Percentiles rank a stretch among this genome's conserved stretches.
These are phyloP conservation scores for Leiothrix lutea DNA, from an alignment of 2,113 vertebrate species.

Conservation along the genomic window DNA sequence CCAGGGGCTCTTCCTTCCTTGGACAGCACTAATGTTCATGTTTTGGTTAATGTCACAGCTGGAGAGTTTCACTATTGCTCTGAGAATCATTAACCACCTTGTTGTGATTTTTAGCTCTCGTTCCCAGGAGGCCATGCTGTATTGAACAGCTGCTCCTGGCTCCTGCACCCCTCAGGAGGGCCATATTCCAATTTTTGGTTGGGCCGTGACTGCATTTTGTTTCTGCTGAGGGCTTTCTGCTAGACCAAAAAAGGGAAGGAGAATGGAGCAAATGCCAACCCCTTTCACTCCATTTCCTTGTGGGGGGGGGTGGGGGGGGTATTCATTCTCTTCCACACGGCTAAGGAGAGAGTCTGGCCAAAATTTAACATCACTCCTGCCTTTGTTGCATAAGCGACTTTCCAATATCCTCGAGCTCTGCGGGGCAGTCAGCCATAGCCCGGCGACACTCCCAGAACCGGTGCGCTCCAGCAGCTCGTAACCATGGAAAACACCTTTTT, in stretches of 20 bases:
- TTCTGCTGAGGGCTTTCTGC: conserved; percentile 49
- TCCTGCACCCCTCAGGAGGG: conserved; percentile 45
- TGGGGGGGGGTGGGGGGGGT: neutral
- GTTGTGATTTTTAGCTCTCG: conserved; percentile 50
- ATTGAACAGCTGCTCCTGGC: conserved; percentile 67
- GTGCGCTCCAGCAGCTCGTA: conserved; percentile 19
- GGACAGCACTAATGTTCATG: conserved; percentile 39
- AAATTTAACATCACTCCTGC: conserved; percentile 29
- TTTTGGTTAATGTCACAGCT: conserved; percentile 66
- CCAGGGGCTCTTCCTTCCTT: conserved; percentile 57
- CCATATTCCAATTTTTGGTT: conserved; percentile 62
- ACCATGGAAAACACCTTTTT: conserved; percentile 58
- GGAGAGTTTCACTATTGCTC: conserved; percentile 62
- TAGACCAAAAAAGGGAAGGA: conserved; percentile 61
- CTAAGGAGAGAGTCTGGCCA: conserved; percentile 36
- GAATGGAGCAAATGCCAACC: conserved; percentile 35
- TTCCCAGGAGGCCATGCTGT: conserved; percentile 35
- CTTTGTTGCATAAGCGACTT: conserved; percentile 52
- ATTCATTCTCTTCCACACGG: neutral
- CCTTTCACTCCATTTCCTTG: conserved; percentile 39
- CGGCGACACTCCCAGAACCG: conserved; percentile 6
- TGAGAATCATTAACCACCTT: conserved; percentile 65
- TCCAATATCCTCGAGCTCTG: conserved; percentile 31
- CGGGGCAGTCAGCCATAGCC: conserved; percentile 29
- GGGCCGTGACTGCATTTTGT: conserved; percentile 4